phyloP scores from a whole-genome alignment of 35 echinoderm and acorn worm species.

The Chiridota heheva region DNA sequence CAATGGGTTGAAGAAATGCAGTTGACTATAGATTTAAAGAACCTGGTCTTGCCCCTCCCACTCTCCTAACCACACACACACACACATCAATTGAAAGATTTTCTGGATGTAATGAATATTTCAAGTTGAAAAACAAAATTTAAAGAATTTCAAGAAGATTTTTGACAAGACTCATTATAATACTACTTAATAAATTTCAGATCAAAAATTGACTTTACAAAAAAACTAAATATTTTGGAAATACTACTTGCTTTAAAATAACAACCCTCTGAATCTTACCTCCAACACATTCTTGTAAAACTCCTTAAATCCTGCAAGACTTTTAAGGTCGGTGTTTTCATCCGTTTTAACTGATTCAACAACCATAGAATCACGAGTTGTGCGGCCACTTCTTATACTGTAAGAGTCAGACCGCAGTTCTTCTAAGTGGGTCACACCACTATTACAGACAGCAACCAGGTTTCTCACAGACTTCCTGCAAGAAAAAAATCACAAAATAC shows the following conservation, averaged over 20 bases:
- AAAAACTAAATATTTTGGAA: background rate
- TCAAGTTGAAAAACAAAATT: slow-evolving; percentile 27
- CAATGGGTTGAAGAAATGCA: too few relatives aligned
- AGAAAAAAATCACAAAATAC: background rate
- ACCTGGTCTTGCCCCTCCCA: too few relatives aligned
- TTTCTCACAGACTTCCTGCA: slow-evolving; percentile 61
- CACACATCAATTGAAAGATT: too few relatives aligned
- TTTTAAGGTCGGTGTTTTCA: slow-evolving; percentile 44
- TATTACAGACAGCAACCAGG: slow-evolving; percentile 64
- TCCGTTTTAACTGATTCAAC: slow-evolving; percentile 9
- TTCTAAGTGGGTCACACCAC: slow-evolving; percentile 65
- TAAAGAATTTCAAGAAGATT: too few relatives aligned
- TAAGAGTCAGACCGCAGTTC: slow-evolving; percentile 40
- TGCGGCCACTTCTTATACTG: slow-evolving; percentile 23
- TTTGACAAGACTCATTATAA: background rate
- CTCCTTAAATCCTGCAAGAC: slow-evolving; percentile 38
- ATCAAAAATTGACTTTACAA: background rate
- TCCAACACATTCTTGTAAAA: slow-evolving; percentile 73
- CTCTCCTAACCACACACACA: too few relatives aligned
- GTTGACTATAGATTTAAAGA: too few relatives aligned
- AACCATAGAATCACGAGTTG: background rate
- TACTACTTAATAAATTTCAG: background rate
- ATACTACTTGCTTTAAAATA: background rate
- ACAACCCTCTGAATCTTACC: slow-evolving; percentile 21
- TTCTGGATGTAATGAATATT: too few relatives aligned